These are phyloP conservation scores for Tethya wilhelma DNA, from an alignment of 37 sponge, comb jelly and placozoan genomes.

Conservation along the genomic window DNA sequence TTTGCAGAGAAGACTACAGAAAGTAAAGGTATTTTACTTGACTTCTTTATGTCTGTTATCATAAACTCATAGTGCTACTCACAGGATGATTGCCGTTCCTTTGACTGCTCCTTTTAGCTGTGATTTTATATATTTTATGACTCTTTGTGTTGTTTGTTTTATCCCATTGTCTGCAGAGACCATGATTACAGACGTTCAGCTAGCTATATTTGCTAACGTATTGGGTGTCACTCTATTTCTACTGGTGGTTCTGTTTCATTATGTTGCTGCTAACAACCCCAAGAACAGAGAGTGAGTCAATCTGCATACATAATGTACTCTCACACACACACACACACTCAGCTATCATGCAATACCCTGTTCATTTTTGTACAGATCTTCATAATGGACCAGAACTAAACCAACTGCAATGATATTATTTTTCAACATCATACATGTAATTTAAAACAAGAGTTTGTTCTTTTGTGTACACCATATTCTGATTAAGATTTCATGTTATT, in stretches of 20 bases:
- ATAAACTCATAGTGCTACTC: too few relatives aligned
- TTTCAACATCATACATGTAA: neutral
- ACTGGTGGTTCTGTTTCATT: conserved; percentile 92
- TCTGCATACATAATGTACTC: neutral
- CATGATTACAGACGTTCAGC: conserved; percentile 93
- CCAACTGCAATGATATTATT: neutral
- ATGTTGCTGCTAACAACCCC: conserved; percentile 87
- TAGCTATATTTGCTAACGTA: conserved; percentile 93
- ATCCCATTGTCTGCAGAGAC: neutral
- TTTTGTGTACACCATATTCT: too few relatives aligned
- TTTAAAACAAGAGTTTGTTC: neutral
- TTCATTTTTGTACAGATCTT: neutral
- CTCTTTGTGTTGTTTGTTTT: too few relatives aligned
- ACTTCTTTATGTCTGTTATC: too few relatives aligned
- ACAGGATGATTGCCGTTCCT: too few relatives aligned
- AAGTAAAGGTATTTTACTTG: too few relatives aligned
- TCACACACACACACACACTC: too few relatives aligned
- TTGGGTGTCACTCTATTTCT: conserved; percentile 90
- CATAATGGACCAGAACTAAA: neutral
- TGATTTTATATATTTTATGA: too few relatives aligned
- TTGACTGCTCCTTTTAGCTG: too few relatives aligned
- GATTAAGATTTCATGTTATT: too few relatives aligned
- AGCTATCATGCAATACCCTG: neutral
- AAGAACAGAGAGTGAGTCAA: conserved; percentile 66
- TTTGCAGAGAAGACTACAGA: too few relatives aligned